phyloP scores from a whole-genome alignment of 2,113 vertebrate species.

The Sakesphorus luctuosus region DNA sequence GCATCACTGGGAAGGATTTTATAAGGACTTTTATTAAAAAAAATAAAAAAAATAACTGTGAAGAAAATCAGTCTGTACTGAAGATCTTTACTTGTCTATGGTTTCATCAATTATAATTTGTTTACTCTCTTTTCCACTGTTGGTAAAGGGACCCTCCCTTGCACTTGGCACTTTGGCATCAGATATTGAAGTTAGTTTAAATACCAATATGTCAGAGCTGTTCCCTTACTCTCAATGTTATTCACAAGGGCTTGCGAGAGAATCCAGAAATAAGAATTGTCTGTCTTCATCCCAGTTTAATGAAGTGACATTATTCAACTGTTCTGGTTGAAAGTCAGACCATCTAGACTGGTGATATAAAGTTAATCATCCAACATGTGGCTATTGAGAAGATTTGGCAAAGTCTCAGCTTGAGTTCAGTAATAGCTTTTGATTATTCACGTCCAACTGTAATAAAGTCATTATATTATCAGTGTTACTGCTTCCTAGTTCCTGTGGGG shows the following conservation, averaged over 20 bases:
- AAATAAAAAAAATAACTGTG: too few relatives aligned
- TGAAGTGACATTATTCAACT: background rate
- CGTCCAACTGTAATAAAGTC: background rate
- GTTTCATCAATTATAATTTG: background rate
- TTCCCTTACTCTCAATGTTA: background rate
- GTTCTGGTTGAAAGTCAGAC: background rate
- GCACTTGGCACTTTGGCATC: fast-evolving
- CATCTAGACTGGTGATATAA: background rate
- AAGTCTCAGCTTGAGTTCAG: background rate
- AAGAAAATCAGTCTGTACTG: background rate
- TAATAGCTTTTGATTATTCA: background rate
- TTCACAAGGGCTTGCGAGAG: background rate
- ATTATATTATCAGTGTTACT: background rate
- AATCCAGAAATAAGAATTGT: background rate
- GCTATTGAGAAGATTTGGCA: background rate
- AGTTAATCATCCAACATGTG: background rate
- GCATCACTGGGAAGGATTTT: background rate
- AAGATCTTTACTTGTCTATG: background rate
- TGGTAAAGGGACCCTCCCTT: background rate
- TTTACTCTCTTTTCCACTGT: background rate
- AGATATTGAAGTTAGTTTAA: background rate
- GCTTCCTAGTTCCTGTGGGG: background rate
- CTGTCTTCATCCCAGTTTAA: background rate
- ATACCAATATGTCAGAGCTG: background rate
- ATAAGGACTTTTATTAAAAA: background rate